These are phyloP conservation scores for Austrofundulus limnaeus DNA, from an alignment of 2,113 vertebrate genomes.

Conservation along the genomic window DNA sequence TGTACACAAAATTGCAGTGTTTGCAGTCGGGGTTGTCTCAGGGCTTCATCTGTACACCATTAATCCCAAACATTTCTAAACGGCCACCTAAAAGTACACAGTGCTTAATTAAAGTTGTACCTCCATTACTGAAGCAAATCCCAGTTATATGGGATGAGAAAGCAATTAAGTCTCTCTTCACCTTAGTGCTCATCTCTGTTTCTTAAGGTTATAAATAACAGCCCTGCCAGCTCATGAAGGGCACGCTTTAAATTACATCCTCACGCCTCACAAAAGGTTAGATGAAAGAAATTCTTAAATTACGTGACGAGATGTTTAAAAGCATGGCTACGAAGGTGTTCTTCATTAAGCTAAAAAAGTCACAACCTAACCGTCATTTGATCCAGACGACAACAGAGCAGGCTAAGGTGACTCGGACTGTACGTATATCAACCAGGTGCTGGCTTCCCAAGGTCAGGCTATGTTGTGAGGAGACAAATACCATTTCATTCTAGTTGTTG, in stretches of 20 bases:
- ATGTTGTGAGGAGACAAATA: constrained; percentile 54
- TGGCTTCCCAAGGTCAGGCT: constrained; percentile 59
- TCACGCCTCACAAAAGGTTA: constrained; percentile 57
- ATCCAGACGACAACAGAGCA: constrained; percentile 39
- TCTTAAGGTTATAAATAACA: constrained; percentile 69
- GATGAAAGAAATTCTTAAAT: constrained; percentile 55
- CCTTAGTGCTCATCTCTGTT: constrained; percentile 65
- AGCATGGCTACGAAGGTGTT: constrained; percentile 19
- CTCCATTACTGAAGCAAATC: constrained; percentile 74
- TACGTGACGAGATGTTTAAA: constrained; percentile 61
- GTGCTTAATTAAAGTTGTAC: constrained; percentile 77
- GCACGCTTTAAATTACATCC: constrained; percentile 64
- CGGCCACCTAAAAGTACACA: constrained; percentile 74
- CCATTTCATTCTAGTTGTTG: constrained; percentile 59
- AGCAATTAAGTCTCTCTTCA: constrained; percentile 76
- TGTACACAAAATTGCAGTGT: constrained; percentile 28
- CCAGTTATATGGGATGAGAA: constrained; percentile 73
- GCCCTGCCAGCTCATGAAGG: constrained; percentile 54
- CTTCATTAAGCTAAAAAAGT: constrained; percentile 13
- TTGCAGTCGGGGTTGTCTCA: constrained; percentile 49
- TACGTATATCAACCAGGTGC: constrained; percentile 21
- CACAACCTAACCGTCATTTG: constrained; percentile 31
- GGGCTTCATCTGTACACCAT: constrained; percentile 48
- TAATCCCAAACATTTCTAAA: constrained; percentile 74
- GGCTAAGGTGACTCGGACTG: constrained; percentile 22